Conservation (phyloP, 2,888 invertebrate species). For the Drosophila multiciliata region DNA sequence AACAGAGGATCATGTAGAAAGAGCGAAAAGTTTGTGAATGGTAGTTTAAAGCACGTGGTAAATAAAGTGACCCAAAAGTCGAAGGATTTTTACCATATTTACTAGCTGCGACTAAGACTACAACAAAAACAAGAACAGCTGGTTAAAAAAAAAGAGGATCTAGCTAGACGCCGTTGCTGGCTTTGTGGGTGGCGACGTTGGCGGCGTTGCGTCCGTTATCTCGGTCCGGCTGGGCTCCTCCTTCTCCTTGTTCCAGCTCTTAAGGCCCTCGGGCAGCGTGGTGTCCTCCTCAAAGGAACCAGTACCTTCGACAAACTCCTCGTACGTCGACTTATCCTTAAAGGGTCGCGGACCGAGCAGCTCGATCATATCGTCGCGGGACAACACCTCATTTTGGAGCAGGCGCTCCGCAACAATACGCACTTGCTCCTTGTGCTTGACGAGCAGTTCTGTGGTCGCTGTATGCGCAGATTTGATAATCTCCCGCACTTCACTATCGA, state of each 20-base stretch:
- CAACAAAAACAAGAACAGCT: slow-evolving; percentile 46
- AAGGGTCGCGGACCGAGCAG: slow-evolving; percentile 97
- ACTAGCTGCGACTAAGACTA: slow-evolving; percentile 48
- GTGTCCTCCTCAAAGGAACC: slow-evolving; percentile 99
- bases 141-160: slow-evolving; percentile 9
- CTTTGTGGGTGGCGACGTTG: slow-evolving; percentile 68
- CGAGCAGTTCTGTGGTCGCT: slow-evolving; percentile 91
- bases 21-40: slow-evolving; percentile 8
- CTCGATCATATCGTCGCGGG: slow-evolving; percentile 99
- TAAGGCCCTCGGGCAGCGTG: slow-evolving; percentile 95
- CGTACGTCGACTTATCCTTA: slow-evolving; percentile 99
- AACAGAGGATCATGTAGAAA: neutral
- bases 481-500: slow-evolving; percentile 95
- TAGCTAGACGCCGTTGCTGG: slow-evolving; percentile 70
- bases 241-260: slow-evolving; percentile 95
- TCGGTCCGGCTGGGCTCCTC: slow-evolving; percentile 59
- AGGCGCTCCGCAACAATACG: slow-evolving; percentile 94
- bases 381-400: slow-evolving; percentile 96
- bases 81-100: slow-evolving; percentile 25
- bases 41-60: slow-evolving; percentile 38
- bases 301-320: slow-evolving; percentile 99
- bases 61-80: slow-evolving; percentile 25
- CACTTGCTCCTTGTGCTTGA: slow-evolving; percentile 93
- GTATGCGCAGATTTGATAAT: slow-evolving; percentile 92
- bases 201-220: slow-evolving; percentile 46